Percentiles rank a stretch among this genome's conserved stretches.
Evolutionary conservation across 2,113 vertebrate species (phyloP).

Genomic region (Ellobius talpinus): DNA sequence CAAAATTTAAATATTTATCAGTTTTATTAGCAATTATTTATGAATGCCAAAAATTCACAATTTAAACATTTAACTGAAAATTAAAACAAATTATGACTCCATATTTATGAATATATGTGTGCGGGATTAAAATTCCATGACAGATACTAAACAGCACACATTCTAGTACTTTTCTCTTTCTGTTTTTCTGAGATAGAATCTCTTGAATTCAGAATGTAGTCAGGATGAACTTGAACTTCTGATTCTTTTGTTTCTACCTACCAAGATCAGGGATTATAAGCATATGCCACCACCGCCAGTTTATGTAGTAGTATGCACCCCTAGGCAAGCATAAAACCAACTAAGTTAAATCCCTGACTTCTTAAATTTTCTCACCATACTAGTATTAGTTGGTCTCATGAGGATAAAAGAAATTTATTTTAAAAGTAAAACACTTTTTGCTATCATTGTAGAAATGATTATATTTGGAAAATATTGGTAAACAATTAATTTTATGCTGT

Average conservation of each 20-base stretch:
- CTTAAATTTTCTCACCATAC: neutral
- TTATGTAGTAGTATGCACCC: neutral
- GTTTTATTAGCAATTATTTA: slow-evolving; percentile 34
- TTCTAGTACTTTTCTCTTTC: neutral
- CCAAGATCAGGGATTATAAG: neutral
- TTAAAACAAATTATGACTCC: neutral
- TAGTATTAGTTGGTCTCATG: neutral
- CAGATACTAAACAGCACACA: neutral
- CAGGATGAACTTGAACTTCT: neutral
- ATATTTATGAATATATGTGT: neutral
- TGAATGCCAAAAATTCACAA: neutral
- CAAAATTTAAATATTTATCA: neutral
- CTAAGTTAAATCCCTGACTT: neutral
- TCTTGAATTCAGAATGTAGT: neutral
- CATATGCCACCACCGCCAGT: neutral
- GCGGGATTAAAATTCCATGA: neutral
- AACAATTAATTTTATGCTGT: neutral
- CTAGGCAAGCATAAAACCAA: neutral
- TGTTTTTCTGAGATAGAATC: neutral
- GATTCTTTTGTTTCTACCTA: neutral
- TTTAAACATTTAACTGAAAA: neutral
- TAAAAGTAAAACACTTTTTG: neutral
- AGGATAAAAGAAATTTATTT: neutral
- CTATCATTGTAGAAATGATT: neutral
- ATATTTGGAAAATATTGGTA: neutral